phyloP scores from a whole-genome alignment of 2,888 invertebrate genomes.

The Colletes collaris region DNA sequence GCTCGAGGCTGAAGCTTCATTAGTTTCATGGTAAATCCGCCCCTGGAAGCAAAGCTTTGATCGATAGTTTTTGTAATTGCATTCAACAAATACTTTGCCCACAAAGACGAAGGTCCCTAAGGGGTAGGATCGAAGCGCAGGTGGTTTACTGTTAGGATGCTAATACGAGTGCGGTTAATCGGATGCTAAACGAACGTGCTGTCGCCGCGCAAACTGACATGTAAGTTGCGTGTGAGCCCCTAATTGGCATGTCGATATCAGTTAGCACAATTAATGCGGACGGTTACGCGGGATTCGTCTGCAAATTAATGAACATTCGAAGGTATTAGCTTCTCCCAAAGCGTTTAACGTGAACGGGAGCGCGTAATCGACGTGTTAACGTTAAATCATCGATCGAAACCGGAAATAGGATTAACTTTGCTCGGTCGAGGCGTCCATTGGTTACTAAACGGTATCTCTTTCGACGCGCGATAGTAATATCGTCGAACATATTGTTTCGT shows the following conservation, averaged over 20 bases:
- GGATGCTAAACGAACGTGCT: constrained; percentile 17
- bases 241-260: constrained; percentile 44
- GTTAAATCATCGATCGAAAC: constrained; percentile 5
- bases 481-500: background rate
- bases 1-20: no score
- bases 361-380: constrained; percentile 12
- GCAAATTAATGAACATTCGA: constrained; percentile 31
- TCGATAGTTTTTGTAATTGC: no score
- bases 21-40: no score
- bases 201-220: background rate
- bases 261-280: constrained; percentile 35
- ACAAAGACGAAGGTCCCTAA: no score
- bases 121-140: no score
- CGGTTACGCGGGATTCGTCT: constrained; percentile 16
- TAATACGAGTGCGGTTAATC: constrained; percentile 25
- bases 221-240: constrained; percentile 38
- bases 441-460: background rate
- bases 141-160: no score
- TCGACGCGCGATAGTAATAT: background rate
- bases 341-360: background rate
- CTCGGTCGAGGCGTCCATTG: background rate
- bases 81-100: no score
- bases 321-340: background rate
- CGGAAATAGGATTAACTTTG: constrained; percentile 15
- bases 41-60: no score